A percentile compares a stretch with the other conserved stretches of the same genome.
phyloP scores from a whole-genome alignment of 2,888 invertebrate species.

The Gymnoscelis rufifasciata region DNA sequence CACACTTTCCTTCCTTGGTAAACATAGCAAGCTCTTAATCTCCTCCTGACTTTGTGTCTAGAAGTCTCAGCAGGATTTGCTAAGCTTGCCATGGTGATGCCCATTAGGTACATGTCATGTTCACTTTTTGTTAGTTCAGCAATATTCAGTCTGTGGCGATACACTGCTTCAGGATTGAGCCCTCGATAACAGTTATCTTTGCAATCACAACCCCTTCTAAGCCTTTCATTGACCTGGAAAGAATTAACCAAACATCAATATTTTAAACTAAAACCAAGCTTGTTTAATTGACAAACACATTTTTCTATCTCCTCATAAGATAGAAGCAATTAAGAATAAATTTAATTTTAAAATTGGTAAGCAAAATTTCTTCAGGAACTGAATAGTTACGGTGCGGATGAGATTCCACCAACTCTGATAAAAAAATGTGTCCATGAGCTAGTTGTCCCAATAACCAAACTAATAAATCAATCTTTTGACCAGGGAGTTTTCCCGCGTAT shows the following conservation, averaged over 20 bases:
- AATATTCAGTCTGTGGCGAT: conserved; percentile 86
- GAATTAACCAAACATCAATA: conserved; percentile 8
- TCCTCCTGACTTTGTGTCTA: conserved; percentile 84
- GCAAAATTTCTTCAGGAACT: too few species aligned
- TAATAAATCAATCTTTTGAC: too few species aligned
- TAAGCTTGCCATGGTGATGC: conserved; percentile 89
- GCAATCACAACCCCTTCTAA: conserved; percentile 86
- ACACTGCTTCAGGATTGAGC: conserved; percentile 86
- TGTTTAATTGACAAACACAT: too few species aligned
- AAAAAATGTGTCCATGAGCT: too few species aligned
- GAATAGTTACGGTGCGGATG: too few species aligned
- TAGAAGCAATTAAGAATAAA: too few species aligned
- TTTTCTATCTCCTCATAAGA: too few species aligned
- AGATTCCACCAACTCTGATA: too few species aligned
- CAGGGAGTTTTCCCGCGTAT: too few species aligned
- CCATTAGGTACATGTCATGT: conserved; percentile 91
- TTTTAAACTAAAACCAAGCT: conserved; percentile 1
- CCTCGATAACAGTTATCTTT: conserved; percentile 87
- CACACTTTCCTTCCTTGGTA: conserved; percentile 88
- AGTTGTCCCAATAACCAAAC: too few species aligned
- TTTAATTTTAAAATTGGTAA: too few species aligned
- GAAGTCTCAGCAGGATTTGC: conserved; percentile 86
- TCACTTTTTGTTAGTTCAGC: conserved; percentile 89
- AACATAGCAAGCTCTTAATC: conserved; percentile 86
- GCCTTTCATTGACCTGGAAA: conserved; percentile 83